Evolutionary conservation across 2,797 vertebrate genomes (phyloP).

Genomic region (Tolypeutes matacus): DNA sequence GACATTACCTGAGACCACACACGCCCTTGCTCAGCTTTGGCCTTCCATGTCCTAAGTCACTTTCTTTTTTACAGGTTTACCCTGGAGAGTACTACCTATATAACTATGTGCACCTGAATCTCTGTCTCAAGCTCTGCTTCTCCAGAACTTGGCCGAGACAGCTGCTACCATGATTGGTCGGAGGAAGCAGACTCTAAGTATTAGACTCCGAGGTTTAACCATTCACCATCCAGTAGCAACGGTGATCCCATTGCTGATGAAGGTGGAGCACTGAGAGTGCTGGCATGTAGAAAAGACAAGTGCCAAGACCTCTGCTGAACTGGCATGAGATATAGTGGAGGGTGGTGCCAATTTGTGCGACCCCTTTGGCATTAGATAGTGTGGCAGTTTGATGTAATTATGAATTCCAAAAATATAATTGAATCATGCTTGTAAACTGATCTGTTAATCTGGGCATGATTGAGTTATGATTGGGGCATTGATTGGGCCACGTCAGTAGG

Average conservation of each 20-base stretch:
- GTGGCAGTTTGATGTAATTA: too few relatives aligned
- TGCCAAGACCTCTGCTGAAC: background rate
- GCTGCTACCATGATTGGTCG: background rate
- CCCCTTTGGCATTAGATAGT: background rate
- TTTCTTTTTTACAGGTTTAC: fast-evolving
- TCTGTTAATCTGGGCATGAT: too few relatives aligned
- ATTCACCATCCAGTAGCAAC: background rate
- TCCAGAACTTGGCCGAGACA: background rate
- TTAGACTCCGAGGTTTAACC: background rate
- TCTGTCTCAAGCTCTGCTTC: background rate
- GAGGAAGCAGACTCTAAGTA: background rate
- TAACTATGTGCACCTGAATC: background rate
- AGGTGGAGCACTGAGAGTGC: fast-evolving
- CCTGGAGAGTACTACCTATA: fast-evolving
- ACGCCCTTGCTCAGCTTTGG: too few relatives aligned
- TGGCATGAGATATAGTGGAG: background rate
- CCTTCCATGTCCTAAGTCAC: background rate
- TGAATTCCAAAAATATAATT: too few relatives aligned
- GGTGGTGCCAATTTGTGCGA: background rate
- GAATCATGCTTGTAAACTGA: too few relatives aligned
- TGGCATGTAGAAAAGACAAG: fast-evolving
- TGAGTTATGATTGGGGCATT: too few relatives aligned
- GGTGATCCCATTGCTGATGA: background rate
- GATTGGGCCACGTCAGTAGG: too few relatives aligned
- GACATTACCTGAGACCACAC: background rate